Evolutionary conservation across 2,113 vertebrate genomes (phyloP).

Genomic region (Rattus norvegicus): DNA sequence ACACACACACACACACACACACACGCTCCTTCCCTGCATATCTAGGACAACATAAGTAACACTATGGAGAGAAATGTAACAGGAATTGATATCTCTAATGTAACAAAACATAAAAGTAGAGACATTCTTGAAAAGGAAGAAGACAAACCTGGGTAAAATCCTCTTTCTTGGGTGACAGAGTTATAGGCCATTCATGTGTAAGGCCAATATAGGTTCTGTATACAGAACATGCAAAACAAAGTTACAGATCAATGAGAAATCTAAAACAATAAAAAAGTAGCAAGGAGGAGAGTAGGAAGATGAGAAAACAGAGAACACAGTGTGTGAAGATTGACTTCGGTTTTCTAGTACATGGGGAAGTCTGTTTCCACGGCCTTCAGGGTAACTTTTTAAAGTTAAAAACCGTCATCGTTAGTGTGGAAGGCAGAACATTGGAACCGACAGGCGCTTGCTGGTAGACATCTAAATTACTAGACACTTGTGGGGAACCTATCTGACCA

Average conservation of each 20-base stretch:
- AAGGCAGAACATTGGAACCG: neutral
- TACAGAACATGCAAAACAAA: neutral
- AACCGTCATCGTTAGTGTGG: neutral
- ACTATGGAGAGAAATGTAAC: neutral
- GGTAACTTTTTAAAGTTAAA: neutral
- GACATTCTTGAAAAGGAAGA: neutral
- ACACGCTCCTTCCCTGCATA: neutral
- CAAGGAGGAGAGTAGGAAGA: neutral
- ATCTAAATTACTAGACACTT: neutral
- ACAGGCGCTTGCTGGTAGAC: neutral
- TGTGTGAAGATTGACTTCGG: neutral
- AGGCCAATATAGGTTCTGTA: neutral
- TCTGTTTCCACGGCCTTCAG: neutral
- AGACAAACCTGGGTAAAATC: neutral
- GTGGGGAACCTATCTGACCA: neutral
- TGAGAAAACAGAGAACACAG: neutral
- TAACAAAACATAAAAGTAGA: neutral
- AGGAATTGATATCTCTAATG: neutral
- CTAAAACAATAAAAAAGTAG: neutral
- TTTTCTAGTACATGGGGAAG: no score
- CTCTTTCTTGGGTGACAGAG: neutral
- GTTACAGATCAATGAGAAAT: neutral
- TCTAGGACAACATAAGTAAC: neutral
- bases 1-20: no score
- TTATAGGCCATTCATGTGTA: neutral